phyloP scores from a whole-genome alignment of 2,888 invertebrate genomes.

The Agrochola macilenta region DNA sequence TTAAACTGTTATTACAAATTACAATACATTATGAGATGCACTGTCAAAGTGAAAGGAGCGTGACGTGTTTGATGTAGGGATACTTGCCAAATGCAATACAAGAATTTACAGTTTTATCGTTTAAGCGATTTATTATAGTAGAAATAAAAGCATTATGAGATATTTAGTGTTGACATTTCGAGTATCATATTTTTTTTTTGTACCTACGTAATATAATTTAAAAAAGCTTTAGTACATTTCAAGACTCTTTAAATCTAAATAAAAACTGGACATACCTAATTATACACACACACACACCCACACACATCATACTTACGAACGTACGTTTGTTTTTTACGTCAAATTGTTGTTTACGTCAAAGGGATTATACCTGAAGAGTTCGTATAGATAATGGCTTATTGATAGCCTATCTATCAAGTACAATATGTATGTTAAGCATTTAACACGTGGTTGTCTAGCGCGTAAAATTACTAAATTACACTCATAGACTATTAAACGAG shows the following conservation, averaged over 20 bases:
- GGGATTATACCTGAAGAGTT: conserved; percentile 15
- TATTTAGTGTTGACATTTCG: not conserved
- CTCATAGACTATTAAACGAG: too few relatives aligned
- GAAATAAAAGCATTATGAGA: conserved; percentile 1
- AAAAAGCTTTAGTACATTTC: not conserved
- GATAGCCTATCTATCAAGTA: conserved; percentile 3
- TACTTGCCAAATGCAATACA: conserved; percentile 36
- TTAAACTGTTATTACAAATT: too few relatives aligned
- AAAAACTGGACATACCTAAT: not conserved
- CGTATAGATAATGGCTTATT: conserved; percentile 22
- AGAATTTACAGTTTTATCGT: conserved; percentile 19
- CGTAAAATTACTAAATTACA: too few relatives aligned
- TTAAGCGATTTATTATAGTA: conserved; percentile 19
- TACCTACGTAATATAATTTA: not conserved
- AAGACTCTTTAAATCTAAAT: not conserved
- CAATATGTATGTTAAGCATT: not conserved
- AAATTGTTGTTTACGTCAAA: not conserved
- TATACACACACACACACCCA: too few relatives aligned
- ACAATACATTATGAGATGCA: too few relatives aligned
- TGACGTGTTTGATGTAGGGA: not conserved
- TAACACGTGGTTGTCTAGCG: too few relatives aligned
- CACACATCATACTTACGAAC: too few relatives aligned
- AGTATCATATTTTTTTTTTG: not conserved
- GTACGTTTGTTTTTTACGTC: too few relatives aligned
- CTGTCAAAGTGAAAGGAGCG: too few relatives aligned